phyloP scores from a whole-genome alignment of 2,888 invertebrate species.

The Drosophila villosipedis region DNA sequence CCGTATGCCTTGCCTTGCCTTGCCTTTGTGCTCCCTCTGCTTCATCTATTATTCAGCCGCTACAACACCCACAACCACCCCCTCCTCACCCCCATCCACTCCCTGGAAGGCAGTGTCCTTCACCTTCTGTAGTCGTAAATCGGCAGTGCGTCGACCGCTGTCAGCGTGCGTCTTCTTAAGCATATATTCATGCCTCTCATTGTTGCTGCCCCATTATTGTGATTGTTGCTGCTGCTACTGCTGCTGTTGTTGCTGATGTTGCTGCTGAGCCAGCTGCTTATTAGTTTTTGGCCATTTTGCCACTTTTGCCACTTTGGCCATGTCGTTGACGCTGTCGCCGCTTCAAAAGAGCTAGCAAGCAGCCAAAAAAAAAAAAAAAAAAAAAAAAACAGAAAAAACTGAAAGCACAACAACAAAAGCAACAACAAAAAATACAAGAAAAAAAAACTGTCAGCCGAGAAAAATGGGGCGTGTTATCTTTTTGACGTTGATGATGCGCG shows the following conservation, averaged over 20 bases:
- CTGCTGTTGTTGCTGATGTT: constrained; percentile 10
- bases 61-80: constrained; percentile 3
- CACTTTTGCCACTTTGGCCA: constrained; percentile 20
- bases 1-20: constrained; percentile 6
- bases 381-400: constrained; percentile 10
- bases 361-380: background rate
- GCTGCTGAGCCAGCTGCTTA: constrained; percentile 52
- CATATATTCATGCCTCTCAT: constrained; percentile 22
- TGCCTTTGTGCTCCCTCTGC: constrained; percentile 34
- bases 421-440: background rate
- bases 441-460: constrained; percentile 56
- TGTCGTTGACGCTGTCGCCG: constrained; percentile 28
- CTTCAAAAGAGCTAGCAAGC: constrained; percentile 26
- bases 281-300: constrained; percentile 62
- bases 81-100: background rate
- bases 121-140: constrained; percentile 39
- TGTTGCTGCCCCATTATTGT: constrained; percentile 29
- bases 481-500: constrained; percentile 71
- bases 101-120: constrained; percentile 5
- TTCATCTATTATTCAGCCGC: constrained; percentile 10
- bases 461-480: constrained; percentile 76
- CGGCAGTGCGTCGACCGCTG: constrained; percentile 70
- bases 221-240: constrained; percentile 30
- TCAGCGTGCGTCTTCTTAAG: constrained; percentile 55
- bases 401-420: constrained; percentile 24